phyloP scores from a whole-genome alignment of 2,113 vertebrate species.

The Percopsis transmontana region DNA sequence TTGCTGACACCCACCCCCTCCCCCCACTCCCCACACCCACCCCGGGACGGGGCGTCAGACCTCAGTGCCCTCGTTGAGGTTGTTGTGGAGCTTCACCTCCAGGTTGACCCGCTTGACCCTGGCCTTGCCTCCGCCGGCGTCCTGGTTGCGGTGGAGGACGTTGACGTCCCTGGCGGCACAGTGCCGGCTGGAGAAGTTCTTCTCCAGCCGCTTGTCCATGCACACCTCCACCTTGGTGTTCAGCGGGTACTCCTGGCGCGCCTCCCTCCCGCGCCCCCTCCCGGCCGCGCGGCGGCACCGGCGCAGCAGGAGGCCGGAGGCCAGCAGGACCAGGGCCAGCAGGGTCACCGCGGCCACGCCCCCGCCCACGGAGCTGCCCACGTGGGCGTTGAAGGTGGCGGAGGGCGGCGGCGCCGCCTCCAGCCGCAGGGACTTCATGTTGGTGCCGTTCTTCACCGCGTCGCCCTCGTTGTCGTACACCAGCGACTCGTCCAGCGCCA shows the following conservation, averaged over 20 bases:
- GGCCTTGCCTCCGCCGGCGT: constrained; percentile 31
- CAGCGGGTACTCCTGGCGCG: constrained; percentile 84
- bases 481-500: constrained; percentile 86
- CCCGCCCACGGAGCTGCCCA: constrained; percentile 84
- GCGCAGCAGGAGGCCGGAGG: constrained; percentile 81
- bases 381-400: constrained; percentile 78
- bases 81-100: constrained; percentile 92
- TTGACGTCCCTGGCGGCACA: constrained; percentile 87
- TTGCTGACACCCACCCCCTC: background rate
- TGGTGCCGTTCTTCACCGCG: constrained; percentile 95
- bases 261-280: constrained; percentile 56
- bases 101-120: constrained; percentile 90
- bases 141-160: constrained; percentile 74
- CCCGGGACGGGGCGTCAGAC: constrained; percentile 70
- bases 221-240: constrained; percentile 89
- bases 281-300: constrained; percentile 73
- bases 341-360: constrained; percentile 82
- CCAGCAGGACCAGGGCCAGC: constrained; percentile 81
- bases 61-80: constrained; percentile 91
- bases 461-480: constrained; percentile 96
- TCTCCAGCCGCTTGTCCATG: constrained; percentile 77
- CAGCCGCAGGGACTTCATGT: constrained; percentile 91
- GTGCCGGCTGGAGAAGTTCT: constrained; percentile 80
- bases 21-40: background rate
- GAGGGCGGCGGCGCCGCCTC: constrained; percentile 76